Evolutionary conservation across 2,888 invertebrate species (phyloP).

Genomic region (Leucania comma): DNA sequence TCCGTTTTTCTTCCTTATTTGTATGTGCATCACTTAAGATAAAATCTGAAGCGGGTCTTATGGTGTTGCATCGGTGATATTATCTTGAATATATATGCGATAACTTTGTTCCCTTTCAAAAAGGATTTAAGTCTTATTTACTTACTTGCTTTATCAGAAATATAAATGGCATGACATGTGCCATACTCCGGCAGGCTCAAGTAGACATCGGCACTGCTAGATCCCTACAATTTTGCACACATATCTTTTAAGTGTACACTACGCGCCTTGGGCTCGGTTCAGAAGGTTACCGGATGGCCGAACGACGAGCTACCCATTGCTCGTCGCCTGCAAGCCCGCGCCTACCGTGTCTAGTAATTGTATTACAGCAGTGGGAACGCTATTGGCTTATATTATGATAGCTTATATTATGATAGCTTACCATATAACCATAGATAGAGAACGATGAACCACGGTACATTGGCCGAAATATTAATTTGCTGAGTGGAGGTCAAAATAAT

Average conservation of each 20-base stretch:
- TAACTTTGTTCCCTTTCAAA: not conserved
- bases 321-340: no score
- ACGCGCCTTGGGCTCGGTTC: no score
- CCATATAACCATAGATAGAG: no score
- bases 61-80: slow-evolving; percentile 15
- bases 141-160: not conserved
- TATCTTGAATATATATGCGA: not conserved
- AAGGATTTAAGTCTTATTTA: not conserved
- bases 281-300: no score
- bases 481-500: not conserved
- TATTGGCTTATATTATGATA: not conserved
- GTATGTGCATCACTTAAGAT: slow-evolving; percentile 39
- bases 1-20: slow-evolving; percentile 32
- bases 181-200: not conserved
- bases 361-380: not conserved
- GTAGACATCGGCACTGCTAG: no score
- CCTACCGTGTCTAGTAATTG: no score
- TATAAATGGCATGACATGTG: not conserved
- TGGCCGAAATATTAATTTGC: no score
- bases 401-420: no score
- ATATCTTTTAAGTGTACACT: no score
- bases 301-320: no score
- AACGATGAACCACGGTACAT: no score
- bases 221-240: no score
- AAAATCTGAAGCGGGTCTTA: slow-evolving; percentile 37